phyloP scores from a whole-genome alignment of 92 coral and sea anemone genomes.

The Phymanthus crucifer region DNA sequence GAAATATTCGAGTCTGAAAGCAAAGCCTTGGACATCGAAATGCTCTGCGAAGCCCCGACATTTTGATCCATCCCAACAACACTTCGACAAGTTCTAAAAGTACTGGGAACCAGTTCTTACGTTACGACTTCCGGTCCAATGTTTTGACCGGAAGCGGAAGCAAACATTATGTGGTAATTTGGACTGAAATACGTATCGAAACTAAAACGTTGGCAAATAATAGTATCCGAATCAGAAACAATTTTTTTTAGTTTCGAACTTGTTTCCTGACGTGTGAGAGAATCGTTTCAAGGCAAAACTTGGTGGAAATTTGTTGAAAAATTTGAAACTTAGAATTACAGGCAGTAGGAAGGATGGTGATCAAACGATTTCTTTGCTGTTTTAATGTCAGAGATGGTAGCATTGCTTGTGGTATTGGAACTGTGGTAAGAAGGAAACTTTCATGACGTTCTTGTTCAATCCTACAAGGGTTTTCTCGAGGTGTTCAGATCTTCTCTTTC shows the following conservation, averaged over 20 bases:
- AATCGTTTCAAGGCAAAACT: not conserved
- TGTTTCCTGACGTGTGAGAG: not conserved
- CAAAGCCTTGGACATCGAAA: not conserved
- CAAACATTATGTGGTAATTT: not conserved
- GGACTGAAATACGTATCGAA: not conserved
- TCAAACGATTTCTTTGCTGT: constrained; percentile 57
- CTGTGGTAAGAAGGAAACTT: constrained; percentile 53
- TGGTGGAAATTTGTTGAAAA: no score
- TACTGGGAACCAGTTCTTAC: not conserved
- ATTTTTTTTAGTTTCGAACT: not conserved
- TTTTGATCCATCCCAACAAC: not conserved
- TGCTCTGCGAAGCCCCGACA: not conserved
- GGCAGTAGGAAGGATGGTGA: constrained; percentile 40
- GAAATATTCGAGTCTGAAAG: not conserved
- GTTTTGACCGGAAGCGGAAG: constrained; percentile 1
- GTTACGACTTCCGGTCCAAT: not conserved
- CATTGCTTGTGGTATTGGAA: constrained; percentile 49
- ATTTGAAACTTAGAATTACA: no score
- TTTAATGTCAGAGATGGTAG: constrained; percentile 56
- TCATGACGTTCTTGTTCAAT: no score
- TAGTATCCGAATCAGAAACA: no score
- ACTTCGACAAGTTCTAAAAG: not conserved
- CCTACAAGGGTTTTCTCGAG: no score
- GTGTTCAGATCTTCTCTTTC: no score
- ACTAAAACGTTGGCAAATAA: not conserved